These are phyloP conservation scores for Albula glossodonta DNA, from an alignment of 2,113 vertebrate genomes.

Conservation along the genomic window DNA sequence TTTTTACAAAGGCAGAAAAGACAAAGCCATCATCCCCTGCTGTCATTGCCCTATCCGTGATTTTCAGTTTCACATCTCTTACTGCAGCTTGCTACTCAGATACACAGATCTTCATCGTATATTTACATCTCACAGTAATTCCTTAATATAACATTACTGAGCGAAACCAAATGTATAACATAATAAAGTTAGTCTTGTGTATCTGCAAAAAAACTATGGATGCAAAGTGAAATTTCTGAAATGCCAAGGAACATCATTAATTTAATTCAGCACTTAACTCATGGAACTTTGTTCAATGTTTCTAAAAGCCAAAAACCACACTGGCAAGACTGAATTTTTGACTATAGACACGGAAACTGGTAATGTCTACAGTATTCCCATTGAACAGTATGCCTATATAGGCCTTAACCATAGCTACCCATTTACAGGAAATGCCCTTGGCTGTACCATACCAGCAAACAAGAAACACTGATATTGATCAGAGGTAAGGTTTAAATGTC, in stretches of 20 bases:
- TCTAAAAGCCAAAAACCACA: conserved; percentile 66
- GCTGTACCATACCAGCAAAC: conserved; percentile 56
- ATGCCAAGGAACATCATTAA: conserved; percentile 42
- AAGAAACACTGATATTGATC: conserved; percentile 61
- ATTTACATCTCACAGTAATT: conserved; percentile 15
- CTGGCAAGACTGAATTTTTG: conserved; percentile 58
- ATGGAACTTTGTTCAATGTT: conserved; percentile 56
- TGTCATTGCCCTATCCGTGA: not conserved
- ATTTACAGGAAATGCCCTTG: conserved; percentile 70
- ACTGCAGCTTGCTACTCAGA: not conserved
- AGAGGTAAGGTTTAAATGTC: conserved; percentile 69
- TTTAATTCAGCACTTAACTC: conserved; percentile 63
- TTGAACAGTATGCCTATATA: conserved; percentile 63
- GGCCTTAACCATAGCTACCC: conserved; percentile 51
- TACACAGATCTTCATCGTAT: not conserved
- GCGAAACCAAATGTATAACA: conserved; percentile 41
- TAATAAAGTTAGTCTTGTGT: conserved; percentile 52
- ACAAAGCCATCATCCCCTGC: not conserved
- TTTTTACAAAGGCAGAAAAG: too few relatives aligned
- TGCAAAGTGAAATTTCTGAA: conserved; percentile 49
- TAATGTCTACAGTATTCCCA: conserved; percentile 63
- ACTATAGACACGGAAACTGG: conserved; percentile 63
- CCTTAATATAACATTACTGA: not conserved
- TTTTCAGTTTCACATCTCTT: not conserved
- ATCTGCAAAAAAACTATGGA: not conserved